Evolutionary conservation across 2,888 invertebrate genomes (phyloP), one percentile per base, ranked within the genome.

Genomic region (Tigriopus californicus): DNA sequence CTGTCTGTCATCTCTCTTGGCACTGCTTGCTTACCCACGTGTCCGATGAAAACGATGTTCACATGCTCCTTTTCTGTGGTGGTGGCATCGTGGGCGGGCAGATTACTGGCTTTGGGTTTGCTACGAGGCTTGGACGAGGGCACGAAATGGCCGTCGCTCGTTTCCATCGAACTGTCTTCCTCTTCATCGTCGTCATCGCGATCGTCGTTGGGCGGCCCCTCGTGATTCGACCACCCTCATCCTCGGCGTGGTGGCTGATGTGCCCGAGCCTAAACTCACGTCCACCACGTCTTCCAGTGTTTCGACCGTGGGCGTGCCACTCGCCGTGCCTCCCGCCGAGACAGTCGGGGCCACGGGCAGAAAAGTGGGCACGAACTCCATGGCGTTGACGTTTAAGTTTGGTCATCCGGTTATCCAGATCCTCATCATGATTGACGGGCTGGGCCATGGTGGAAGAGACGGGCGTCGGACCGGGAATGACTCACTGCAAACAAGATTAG

Each of bases 11-110:
- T n/a, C n/a, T n/a, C n/a, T n/a, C n/a, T n/a, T n/a, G n/a, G n/a
- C 70, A 89, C 89, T n/a, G n/a, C n/a, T 33, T 33, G 4, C 33
- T 33, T 33, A 33, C 33, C 92, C 70, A 98, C 98, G 74, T 98
- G 98, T 61, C 98, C 98, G 73, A 98, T 97, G 74, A 99, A 98
- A 64, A 98, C 95, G 65, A 98, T 91, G 75, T 98, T 99, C 62
- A 99, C 86, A 72, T 97, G 97, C 72, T 98, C 95, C 70, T 94
- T 95, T 78, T 90, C 90, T 75, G 85, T 85, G 69, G 85, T 80
- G 60, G 84, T 82, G 68, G 88, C 87, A 70, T 86, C 86, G 57
- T 82, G 77, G 62, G 71, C 69, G 73, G 83, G 80, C 33, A 33
- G 8, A 33, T 33, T 3, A 33, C 33, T 33, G 46, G 80, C 75